These are phyloP conservation scores for Lasiurus cinereus DNA, from an alignment of 2,113 vertebrate species.

Conservation along the genomic window DNA sequence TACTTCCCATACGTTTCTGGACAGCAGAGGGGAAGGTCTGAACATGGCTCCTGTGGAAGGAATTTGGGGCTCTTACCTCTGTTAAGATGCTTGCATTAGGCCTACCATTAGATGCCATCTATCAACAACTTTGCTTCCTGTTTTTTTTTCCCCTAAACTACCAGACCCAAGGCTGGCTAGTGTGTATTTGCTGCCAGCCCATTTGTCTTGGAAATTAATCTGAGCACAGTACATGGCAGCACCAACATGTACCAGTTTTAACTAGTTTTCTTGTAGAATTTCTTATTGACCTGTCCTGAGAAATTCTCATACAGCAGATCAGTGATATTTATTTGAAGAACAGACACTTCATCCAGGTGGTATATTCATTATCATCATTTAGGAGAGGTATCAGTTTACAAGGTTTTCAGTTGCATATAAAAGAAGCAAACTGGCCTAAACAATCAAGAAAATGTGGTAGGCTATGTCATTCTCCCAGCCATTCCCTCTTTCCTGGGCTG, in stretches of 20 bases:
- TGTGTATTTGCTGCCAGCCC: not conserved
- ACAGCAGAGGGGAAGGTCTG: constrained; percentile 24
- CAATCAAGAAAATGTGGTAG: not conserved
- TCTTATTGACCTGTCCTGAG: not conserved
- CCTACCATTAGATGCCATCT: not conserved
- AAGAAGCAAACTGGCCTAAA: not conserved
- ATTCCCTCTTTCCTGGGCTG: not conserved
- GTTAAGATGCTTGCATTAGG: constrained; percentile 57
- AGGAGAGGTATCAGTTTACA: constrained; percentile 8
- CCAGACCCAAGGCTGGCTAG: not conserved
- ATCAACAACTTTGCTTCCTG: not conserved
- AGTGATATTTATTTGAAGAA: constrained; percentile 38
- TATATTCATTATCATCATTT: constrained; percentile 30
- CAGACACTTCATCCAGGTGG: not conserved
- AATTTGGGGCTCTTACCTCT: constrained; percentile 66
- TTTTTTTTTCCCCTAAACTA: not conserved
- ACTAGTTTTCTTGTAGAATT: not conserved
- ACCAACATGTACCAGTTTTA: not conserved
- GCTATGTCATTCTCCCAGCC: not conserved
- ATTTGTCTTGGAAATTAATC: not conserved
- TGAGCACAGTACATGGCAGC: not conserved
- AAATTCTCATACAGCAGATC: constrained; percentile 25
- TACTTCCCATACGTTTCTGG: constrained; percentile 22
- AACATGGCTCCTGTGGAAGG: constrained; percentile 41
- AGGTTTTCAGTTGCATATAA: not conserved